Evolutionary conservation across 2,797 vertebrate genomes (phyloP).

Genomic region (Crypturellus tataupa): DNA sequence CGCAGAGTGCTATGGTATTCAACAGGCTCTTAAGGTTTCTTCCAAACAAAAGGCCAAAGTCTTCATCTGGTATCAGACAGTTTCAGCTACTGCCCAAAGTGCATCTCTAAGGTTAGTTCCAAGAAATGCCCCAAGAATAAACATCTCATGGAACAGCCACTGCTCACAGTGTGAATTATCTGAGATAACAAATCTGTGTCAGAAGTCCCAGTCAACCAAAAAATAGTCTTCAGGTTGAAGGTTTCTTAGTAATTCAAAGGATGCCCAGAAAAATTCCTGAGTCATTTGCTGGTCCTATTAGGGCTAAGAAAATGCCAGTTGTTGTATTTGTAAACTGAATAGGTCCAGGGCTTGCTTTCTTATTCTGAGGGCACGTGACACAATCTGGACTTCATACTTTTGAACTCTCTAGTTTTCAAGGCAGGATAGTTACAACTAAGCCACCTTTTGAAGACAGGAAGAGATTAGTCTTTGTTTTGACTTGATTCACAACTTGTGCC

Average conservation of each 20-base stretch:
- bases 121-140: neutral
- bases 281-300: neutral
- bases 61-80: neutral
- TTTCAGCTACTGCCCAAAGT: neutral
- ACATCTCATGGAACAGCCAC: neutral
- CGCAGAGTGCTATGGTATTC: neutral
- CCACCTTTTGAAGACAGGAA: neutral
- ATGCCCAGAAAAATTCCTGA: neutral
- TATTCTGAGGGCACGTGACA: neutral
- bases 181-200: neutral
- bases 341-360: neutral
- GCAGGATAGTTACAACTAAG: neutral
- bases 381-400: neutral
- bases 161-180: neutral
- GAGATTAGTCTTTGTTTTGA: neutral
- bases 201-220: neutral
- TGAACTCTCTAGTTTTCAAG: neutral
- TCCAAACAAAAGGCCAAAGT: neutral
- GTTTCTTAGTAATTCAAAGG: neutral
- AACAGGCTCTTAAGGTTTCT: neutral
- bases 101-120: neutral
- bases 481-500: neutral
- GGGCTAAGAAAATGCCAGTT: neutral
- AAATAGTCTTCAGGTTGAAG: neutral
- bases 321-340: neutral